Evolutionary conservation across 2,797 vertebrate genomes (phyloP), one percentile per base, ranked within the genome.

Genomic region (Hoplostethus atlanticus): DNA sequence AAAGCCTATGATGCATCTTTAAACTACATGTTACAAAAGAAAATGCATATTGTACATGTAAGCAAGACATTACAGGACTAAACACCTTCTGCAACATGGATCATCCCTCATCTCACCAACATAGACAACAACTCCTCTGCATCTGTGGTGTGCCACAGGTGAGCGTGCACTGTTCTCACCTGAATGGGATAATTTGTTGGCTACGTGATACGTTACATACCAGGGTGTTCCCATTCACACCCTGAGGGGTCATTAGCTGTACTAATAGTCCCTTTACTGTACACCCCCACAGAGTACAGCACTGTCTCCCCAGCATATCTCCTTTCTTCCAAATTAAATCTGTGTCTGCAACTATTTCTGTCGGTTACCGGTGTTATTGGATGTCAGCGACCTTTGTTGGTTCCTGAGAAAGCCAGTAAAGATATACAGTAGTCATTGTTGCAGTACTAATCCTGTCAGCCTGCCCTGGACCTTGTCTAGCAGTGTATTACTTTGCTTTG

Each of bases 301-400:
- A 25, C 15, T 4, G 4, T 70, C 38, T 52, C 61, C 16, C 51
- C 85, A 93, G 84, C 11, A 50, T 91, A 91, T 91, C 87, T 31
- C 40, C 77, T 92, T 91, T 84, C 87, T 64, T 61, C 17, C 52
- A 56, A 71, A 59, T 69, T 65, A 73, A 81, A 83, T 76, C 25
- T 56, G 10, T 44, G 5, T 74, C 56, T 50, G 53, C 73, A 78
- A 48, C 17, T 48, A 34, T 66, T 69, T 55, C 71, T 66, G 58
- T 82, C 73, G 71, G 84, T 84, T 76, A 56, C 53, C 55, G 28
- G 50, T 77, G 64, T 62, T 50, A 71, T 79, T 76, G 40, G 36
- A 15, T 86, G 40, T 80, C 73, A 60, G 31, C 21, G 54, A 68
- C 69, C 42, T 64, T 75, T 77, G 62, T 73, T 11, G 21, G 13